Evolutionary conservation across 2,888 invertebrate genomes (phyloP), one percentile per base, ranked within the genome.

Genomic region (Xestia rhomboidea): DNA sequence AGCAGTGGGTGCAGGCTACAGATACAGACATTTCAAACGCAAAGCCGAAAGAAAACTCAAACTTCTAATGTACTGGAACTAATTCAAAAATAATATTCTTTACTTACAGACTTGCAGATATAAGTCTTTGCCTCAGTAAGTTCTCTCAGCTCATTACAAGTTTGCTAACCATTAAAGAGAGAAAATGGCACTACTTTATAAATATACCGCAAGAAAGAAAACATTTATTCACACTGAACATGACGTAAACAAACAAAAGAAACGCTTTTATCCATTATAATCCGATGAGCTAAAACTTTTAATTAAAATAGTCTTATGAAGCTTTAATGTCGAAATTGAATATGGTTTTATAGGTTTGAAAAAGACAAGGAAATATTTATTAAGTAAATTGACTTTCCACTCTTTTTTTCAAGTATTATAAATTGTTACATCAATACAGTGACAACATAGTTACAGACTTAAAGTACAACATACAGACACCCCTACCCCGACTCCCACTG

Each of bases 61-160:
- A 81, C 46, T 79, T 2, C 44, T 38, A 81, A 74, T 51, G 8
- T 27, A 49, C 34, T 68, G 24, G 18, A 74, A 63, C 27, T 54
- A 54, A 74, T 41, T 54, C 49, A 21, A 34, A 67, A 73, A 44
- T 24, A 41, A 24, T 7, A 15, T 46, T 24, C 46, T 66, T 46
- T 68, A 67, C 46, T 8, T 41, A 30, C 21, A 64, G 24, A 34
- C 38, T 38, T 6, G 38, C 46, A 30, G 63, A 41, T 62, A 27
- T 49, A 54, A 57, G 60, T 41, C 10, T 62, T 62, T 24, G 15
- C 27, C 57, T 62, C 11, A 18, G 27, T 71, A 64, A 72, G 49
- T 68, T 81, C 15, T 66, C 38, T 18, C n/a, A 68, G 11, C 51
- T 64, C 64, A 66, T 80, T 73, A 73, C 57, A 44, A 80, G 73